These are phyloP conservation scores for Orchestes rusci DNA, from an alignment of 2,888 invertebrate species.

Conservation along the genomic window DNA sequence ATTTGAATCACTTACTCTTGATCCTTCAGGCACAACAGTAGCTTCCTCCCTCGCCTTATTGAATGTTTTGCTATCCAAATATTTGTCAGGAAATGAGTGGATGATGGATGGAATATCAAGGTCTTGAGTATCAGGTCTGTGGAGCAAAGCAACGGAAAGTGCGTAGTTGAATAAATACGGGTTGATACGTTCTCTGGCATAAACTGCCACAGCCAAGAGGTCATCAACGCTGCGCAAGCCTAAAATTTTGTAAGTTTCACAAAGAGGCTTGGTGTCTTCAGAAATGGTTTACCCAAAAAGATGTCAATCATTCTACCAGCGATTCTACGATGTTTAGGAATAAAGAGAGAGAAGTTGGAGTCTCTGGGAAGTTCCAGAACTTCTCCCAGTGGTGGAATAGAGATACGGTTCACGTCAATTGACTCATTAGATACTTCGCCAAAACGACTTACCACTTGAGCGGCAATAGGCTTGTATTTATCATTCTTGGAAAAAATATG, in stretches of 20 bases:
- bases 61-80: conserved; percentile 68
- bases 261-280: too few relatives aligned
- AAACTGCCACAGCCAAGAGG: conserved; percentile 62
- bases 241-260: too few relatives aligned
- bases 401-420: conserved; percentile 49
- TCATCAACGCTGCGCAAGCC: too few relatives aligned
- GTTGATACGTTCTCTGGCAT: conserved; percentile 66
- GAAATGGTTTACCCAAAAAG: too few relatives aligned
- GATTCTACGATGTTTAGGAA: conserved; percentile 61
- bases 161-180: conserved; percentile 76
- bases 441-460: conserved; percentile 53
- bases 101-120: conserved; percentile 65
- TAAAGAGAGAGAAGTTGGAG: conserved; percentile 66
- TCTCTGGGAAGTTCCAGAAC: conserved; percentile 53
- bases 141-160: conserved; percentile 66
- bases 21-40: conserved; percentile 52
- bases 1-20: conserved; percentile 10
- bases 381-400: conserved; percentile 51
- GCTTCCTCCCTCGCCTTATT: conserved; percentile 62
- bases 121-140: conserved; percentile 63
- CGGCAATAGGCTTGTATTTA: conserved; percentile 51
- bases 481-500: too few relatives aligned
- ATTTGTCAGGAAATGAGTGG: conserved; percentile 76
- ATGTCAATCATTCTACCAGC: conserved; percentile 63
- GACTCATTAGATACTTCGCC: conserved; percentile 47